phyloP scores from a whole-genome alignment of 1,140 invertebrate genomes.

The Amyelois transitella region DNA sequence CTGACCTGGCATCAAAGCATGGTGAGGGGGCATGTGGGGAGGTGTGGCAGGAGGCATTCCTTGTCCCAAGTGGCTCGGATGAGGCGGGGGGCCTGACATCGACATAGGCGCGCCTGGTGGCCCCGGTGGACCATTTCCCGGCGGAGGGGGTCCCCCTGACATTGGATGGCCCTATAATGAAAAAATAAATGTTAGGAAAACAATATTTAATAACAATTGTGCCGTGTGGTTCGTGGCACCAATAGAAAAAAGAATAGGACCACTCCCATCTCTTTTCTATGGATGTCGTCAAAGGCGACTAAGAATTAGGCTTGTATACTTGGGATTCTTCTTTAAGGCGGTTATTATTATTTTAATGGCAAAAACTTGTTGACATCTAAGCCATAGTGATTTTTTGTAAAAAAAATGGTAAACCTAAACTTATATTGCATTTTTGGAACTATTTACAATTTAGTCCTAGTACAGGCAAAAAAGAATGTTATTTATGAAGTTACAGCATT shows the following conservation, averaged over 20 bases:
- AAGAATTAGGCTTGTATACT: too few relatives aligned
- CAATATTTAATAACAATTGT: too few relatives aligned
- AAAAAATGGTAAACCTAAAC: not conserved
- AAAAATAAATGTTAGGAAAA: too few relatives aligned
- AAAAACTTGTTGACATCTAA: not conserved
- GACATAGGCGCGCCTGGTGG: constrained; percentile 44
- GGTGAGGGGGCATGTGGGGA: constrained; percentile 46
- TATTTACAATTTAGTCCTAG: not conserved
- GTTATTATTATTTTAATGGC: too few relatives aligned
- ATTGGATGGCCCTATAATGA: constrained; percentile 44
- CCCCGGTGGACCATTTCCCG: constrained; percentile 57
- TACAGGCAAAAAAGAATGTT: not conserved
- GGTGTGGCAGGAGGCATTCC: constrained; percentile 37
- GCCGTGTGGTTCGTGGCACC: too few relatives aligned
- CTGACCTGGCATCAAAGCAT: constrained; percentile 52
- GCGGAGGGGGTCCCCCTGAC: constrained; percentile 53
- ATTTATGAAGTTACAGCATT: constrained; percentile 49
- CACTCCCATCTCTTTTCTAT: too few relatives aligned
- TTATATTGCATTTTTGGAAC: not conserved
- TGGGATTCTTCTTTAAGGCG: too few relatives aligned
- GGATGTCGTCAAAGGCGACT: too few relatives aligned
- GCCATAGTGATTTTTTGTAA: not conserved
- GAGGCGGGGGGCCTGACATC: constrained; percentile 41
- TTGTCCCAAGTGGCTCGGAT: constrained; percentile 42
- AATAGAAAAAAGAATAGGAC: too few relatives aligned